phyloP scores from a whole-genome alignment of 2,113 vertebrate species.

The Trematocara macrostoma region DNA sequence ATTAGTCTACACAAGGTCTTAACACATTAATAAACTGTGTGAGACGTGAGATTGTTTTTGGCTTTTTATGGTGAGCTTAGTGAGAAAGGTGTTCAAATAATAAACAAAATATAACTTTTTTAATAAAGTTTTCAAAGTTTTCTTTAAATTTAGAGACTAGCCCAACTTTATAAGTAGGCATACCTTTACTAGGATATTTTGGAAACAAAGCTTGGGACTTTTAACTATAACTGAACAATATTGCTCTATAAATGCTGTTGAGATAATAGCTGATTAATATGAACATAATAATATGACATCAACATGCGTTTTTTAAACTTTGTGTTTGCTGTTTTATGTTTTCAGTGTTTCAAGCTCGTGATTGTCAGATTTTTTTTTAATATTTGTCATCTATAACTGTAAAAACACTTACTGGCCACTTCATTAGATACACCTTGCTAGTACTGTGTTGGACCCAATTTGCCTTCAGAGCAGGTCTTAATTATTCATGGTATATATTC shows the following conservation, averaged over 20 bases:
- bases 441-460: background rate
- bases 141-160: background rate
- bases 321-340: background rate
- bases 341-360: rapidly evolving
- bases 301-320: background rate
- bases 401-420: background rate
- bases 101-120: background rate
- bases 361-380: rapidly evolving
- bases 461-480: background rate
- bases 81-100: background rate
- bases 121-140: background rate
- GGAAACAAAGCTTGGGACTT: background rate
- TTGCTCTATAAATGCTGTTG: background rate
- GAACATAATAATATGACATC: background rate
- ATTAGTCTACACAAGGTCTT: background rate
- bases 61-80: background rate
- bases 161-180: background rate
- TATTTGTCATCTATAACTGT: background rate
- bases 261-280: background rate
- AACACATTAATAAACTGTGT: background rate
- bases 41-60: background rate
- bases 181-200: background rate
- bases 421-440: background rate
- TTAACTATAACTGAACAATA: background rate
- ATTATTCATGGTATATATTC: background rate